These are phyloP conservation scores for Kryptolebias ocellatus DNA, from an alignment of 2,797 vertebrate species.

Conservation along the genomic window DNA sequence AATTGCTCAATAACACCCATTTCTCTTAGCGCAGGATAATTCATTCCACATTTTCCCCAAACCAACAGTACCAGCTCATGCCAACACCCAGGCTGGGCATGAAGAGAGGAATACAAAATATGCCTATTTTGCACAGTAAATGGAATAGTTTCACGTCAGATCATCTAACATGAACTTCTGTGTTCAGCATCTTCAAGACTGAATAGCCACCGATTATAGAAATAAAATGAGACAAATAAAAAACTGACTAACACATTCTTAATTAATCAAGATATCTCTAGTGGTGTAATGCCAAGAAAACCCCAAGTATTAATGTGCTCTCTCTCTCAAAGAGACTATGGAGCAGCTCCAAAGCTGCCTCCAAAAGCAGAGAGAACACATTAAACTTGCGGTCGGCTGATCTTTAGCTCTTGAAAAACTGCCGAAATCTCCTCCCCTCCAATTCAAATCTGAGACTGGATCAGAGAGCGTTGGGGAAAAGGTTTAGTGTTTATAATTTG, in stretches of 20 bases:
- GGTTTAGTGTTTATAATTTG: slow-evolving; percentile 79
- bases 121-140: slow-evolving; percentile 54
- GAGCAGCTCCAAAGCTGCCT: slow-evolving; percentile 74
- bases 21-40: slow-evolving; percentile 67
- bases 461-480: slow-evolving; percentile 68
- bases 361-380: slow-evolving; percentile 74
- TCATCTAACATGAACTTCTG: slow-evolving; percentile 32
- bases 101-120: slow-evolving; percentile 41
- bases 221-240: slow-evolving; percentile 15
- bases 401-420: slow-evolving; percentile 77
- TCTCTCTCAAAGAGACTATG: slow-evolving; percentile 74
- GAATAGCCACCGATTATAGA: slow-evolving; percentile 48
- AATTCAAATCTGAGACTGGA: slow-evolving; percentile 73
- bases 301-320: slow-evolving; percentile 73
- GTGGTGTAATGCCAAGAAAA: slow-evolving; percentile 71
- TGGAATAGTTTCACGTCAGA: slow-evolving; percentile 49
- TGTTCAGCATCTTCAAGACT: slow-evolving; percentile 36
- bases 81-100: slow-evolving; percentile 51
- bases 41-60: slow-evolving; percentile 62
- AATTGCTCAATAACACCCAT: slow-evolving; percentile 63
- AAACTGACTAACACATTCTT: slow-evolving; percentile 48
- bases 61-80: slow-evolving; percentile 48
- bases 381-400: slow-evolving; percentile 78
- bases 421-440: slow-evolving; percentile 62
- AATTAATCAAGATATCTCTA: slow-evolving; percentile 68